A percentile compares a stretch with the other conserved stretches of the same genome.
Evolutionary conservation across 2,113 vertebrate genomes (phyloP).

Genomic region (Cyanoliseus patagonus): DNA sequence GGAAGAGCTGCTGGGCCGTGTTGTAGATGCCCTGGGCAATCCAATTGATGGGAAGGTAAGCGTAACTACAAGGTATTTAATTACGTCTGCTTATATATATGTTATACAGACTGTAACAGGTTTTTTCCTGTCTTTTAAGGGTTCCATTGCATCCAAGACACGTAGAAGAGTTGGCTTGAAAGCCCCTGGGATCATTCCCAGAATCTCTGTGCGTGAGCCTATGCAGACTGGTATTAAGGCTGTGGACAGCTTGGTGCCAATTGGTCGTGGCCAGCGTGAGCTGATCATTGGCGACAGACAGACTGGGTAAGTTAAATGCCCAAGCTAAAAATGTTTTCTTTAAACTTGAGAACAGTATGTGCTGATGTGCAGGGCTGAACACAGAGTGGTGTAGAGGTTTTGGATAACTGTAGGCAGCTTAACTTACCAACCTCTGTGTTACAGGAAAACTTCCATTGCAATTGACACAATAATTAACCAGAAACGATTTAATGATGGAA

Average conservation of each 20-base stretch:
- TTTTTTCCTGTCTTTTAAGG: conserved; percentile 66
- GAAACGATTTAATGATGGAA: conserved; percentile 94
- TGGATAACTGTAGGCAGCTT: accelerated
- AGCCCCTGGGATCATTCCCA: conserved; percentile 97
- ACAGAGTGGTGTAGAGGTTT: accelerated
- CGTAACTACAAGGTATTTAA: background rate
- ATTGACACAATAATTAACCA: conserved; percentile 99
- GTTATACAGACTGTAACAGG: background rate
- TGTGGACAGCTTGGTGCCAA: conserved; percentile 97
- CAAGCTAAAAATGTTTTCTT: background rate
- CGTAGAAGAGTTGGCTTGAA: conserved; percentile 96
- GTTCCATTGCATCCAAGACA: conserved; percentile 81
- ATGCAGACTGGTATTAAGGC: conserved; percentile 99
- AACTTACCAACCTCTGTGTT: accelerated
- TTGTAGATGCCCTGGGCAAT: conserved; percentile 96
- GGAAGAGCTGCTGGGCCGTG: conserved; percentile 91
- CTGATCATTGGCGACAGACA: conserved; percentile 98
- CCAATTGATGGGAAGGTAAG: conserved; percentile 95
- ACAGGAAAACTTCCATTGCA: conserved; percentile 96
- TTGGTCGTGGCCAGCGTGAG: conserved; percentile 96
- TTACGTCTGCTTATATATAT: accelerated
- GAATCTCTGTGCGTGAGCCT: conserved; percentile 96
- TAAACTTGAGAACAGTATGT: accelerated
- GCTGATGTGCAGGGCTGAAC: accelerated
- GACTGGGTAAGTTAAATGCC: conserved; percentile 84